These are phyloP conservation scores for Rhagoletis zephyria DNA, from an alignment of 1,140 invertebrate genomes.

Conservation along the genomic window DNA sequence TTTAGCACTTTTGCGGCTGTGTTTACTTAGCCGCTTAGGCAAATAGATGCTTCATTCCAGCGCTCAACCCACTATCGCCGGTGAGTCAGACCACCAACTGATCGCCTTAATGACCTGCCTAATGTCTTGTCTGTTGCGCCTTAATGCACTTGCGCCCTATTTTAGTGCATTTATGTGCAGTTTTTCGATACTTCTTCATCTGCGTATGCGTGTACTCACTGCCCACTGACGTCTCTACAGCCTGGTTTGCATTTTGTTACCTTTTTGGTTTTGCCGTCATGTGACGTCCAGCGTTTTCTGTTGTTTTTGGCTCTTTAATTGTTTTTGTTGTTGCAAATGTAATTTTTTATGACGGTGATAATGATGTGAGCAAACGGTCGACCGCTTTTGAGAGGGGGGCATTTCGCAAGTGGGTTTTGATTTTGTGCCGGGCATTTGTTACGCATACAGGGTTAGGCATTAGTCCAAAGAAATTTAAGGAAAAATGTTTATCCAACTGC, in stretches of 20 bases:
- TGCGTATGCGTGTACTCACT: neutral
- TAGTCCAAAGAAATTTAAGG: too few relatives aligned
- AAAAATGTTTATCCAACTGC: too few relatives aligned
- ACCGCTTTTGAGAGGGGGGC: too few relatives aligned
- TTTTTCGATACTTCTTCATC: neutral
- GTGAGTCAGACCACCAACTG: neutral
- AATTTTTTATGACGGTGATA: constrained; percentile 16
- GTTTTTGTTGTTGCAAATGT: neutral
- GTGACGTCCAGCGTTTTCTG: neutral
- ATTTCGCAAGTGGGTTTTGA: constrained; percentile 3
- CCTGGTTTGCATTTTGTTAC: neutral
- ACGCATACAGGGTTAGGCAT: too few relatives aligned
- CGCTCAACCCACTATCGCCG: neutral
- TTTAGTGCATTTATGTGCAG: neutral
- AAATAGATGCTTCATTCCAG: neutral
- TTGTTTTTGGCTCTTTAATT: neutral
- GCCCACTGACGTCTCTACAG: neutral
- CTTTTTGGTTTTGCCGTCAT: neutral
- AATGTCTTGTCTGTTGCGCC: neutral
- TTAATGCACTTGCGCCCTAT: neutral
- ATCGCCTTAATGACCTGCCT: neutral
- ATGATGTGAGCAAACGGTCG: neutral
- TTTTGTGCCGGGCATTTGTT: neutral
- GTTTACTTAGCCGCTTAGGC: neutral
- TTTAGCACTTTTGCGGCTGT: constrained; percentile 24